phyloP scores from a whole-genome alignment of 1,140 invertebrate species.

The Lepidostoma basale region DNA sequence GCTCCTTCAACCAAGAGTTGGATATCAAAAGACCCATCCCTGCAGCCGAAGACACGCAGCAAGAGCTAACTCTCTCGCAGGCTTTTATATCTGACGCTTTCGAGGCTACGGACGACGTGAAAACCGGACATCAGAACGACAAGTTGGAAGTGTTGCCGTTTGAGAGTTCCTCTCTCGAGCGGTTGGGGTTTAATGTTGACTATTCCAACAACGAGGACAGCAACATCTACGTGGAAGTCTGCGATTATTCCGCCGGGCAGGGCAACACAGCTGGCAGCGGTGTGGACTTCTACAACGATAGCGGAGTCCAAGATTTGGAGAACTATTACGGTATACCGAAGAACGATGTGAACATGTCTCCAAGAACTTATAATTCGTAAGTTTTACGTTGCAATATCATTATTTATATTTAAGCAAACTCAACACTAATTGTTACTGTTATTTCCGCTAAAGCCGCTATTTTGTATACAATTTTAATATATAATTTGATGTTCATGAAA shows the following conservation, averaged over 20 bases:
- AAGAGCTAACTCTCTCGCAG: background rate
- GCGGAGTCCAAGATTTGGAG: conserved; percentile 11
- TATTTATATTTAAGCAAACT: too few species aligned
- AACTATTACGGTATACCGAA: conserved; percentile 8
- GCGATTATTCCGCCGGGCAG: conserved; percentile 7
- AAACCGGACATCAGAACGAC: background rate
- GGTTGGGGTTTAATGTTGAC: conserved; percentile 10
- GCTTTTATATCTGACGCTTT: background rate
- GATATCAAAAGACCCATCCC: background rate
- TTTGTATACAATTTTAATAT: too few species aligned
- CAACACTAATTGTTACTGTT: too few species aligned
- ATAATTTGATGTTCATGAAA: too few species aligned
- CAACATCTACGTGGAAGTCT: conserved; percentile 18
- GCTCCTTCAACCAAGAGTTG: background rate
- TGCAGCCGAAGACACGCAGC: background rate
- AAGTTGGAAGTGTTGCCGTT: background rate
- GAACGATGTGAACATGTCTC: conserved; percentile 8
- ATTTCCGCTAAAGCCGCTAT: too few species aligned
- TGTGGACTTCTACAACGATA: conserved; percentile 17
- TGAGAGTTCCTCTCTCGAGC: background rate
- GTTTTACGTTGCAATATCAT: too few species aligned
- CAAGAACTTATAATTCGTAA: conserved; percentile 16
- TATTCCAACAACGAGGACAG: background rate
- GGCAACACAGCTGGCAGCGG: background rate
- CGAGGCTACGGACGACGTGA: background rate